Conservation (phyloP, 2,797 vertebrate genomes). For the Rhincodon typus region DNA sequence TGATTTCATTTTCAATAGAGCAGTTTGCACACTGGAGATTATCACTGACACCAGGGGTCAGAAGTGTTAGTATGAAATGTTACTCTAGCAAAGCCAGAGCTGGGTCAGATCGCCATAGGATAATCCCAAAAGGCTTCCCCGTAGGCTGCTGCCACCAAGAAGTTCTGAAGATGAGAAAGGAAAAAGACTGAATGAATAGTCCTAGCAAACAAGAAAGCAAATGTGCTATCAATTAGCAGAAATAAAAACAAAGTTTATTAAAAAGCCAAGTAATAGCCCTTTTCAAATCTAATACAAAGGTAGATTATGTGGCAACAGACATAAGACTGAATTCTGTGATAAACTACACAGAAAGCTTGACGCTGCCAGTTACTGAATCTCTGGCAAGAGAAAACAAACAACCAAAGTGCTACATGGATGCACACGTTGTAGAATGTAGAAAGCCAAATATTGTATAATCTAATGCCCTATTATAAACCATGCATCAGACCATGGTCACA, state of each 20-base stretch:
- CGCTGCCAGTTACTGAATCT: slow-evolving; percentile 53
- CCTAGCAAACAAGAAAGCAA: slow-evolving; percentile 70
- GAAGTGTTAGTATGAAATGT: slow-evolving; percentile 67
- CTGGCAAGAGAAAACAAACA: slow-evolving; percentile 68
- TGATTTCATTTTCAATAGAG: slow-evolving; percentile 45
- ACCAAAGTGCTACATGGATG: slow-evolving; percentile 44
- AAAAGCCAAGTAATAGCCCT: slow-evolving; percentile 66
- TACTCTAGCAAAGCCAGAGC: slow-evolving; percentile 72
- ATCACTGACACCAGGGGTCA: slow-evolving; percentile 63
- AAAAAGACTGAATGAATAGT: slow-evolving; percentile 79
- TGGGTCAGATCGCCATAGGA: slow-evolving; percentile 79
- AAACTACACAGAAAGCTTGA: slow-evolving; percentile 55
- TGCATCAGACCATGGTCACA: slow-evolving; percentile 51
- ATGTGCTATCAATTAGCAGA: slow-evolving; percentile 93
- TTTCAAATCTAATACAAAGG: slow-evolving; percentile 65
- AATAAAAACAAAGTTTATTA: slow-evolving; percentile 96
- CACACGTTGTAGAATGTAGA: slow-evolving; percentile 3
- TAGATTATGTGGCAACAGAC: slow-evolving; percentile 56
- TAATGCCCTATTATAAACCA: slow-evolving; percentile 52
- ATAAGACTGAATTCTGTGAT: slow-evolving; percentile 53
- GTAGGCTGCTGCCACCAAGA: slow-evolving; percentile 70
- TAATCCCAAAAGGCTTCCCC: slow-evolving; percentile 69
- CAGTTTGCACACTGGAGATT: slow-evolving; percentile 56
- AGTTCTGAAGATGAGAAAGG: slow-evolving; percentile 83
- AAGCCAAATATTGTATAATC: slow-evolving; percentile 46